Base-by-base conservation (phyloP, 2,888 invertebrate species). In the Dione juno region DNA sequence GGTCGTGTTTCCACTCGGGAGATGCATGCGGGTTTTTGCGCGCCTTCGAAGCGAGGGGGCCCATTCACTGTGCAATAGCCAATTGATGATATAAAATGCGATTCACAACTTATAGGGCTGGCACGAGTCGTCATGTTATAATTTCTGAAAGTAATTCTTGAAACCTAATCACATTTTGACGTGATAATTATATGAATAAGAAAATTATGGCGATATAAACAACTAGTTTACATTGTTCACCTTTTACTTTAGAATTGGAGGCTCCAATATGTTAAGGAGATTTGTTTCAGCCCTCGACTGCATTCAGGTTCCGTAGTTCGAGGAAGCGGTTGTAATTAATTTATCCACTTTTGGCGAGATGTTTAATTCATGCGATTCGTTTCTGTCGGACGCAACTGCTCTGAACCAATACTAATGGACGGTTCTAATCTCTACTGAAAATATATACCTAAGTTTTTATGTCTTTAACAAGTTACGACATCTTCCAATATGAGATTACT, bases 1-100 rank as follows among this genome's bases (percentile, higher is more conserved):
- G 64, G 52, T 65, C 48, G 58, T 52, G 52, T 68, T 59, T 59
- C 65, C 65, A 40, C 40, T 66, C 52, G 40, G 10, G 10, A 28
- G 66, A 61, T 58, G 50, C 43, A 53, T 50, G 66, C 54, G 70
- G 67, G 71, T 78, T 78, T 78, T 78, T 77, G 76, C 79, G 79
- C 82, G 76, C 83, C 84, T 79, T 81, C 78, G 81, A 78, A 80
- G 79, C 85, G 82, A 82, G 83, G 84, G 83, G 82, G 82, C 83
- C 87, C 89, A 90, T 91, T 90, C 89, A 90, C 86, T 79, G 81
- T 78, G 82, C 83, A 80, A 84, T 86, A 83, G 84, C 85, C 88
- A 86, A 88, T 88, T 88, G 88, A 89, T 85, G 83, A 80, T 74
- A 78, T 81, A 81, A 81, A 83, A 82, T 78, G 79, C 79, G 79